Evolutionary conservation across 2,113 vertebrate species (phyloP).

Genomic region (Shinisaurus crocodilurus): DNA sequence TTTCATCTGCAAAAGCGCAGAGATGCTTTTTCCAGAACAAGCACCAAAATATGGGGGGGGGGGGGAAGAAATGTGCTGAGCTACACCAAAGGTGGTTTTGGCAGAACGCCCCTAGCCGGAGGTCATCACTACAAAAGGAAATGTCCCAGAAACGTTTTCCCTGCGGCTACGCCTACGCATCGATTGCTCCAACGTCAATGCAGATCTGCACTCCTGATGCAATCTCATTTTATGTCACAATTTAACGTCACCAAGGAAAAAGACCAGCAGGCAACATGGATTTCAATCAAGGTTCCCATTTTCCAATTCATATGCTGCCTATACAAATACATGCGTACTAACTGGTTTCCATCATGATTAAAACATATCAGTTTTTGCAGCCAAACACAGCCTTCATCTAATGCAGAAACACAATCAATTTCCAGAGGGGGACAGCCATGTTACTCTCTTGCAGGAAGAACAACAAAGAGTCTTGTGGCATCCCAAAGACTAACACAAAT

Average conservation of each 20-base stretch:
- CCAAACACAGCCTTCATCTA: neutral
- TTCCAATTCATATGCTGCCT: neutral
- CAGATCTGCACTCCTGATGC: neutral
- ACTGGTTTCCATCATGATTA: neutral
- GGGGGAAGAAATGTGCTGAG: neutral
- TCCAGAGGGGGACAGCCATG: too few relatives aligned
- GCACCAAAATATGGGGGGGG: neutral
- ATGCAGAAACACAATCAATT: neutral
- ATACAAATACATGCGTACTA: neutral
- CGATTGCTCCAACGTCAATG: neutral
- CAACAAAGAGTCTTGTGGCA: too few relatives aligned
- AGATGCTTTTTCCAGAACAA: neutral
- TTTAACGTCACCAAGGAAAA: neutral
- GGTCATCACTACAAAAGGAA: neutral
- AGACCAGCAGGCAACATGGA: neutral
- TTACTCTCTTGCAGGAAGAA: too few relatives aligned
- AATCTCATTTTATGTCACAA: too few relatives aligned
- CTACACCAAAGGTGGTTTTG: neutral
- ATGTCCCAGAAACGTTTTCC: neutral
- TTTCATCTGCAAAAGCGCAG: neutral
- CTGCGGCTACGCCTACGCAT: neutral
- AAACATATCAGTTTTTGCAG: neutral
- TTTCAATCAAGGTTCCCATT: neutral
- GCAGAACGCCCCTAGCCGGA: neutral
- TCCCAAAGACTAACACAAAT: too few relatives aligned